Evolutionary conservation across 2,113 vertebrate genomes (phyloP), one percentile per base, ranked within the genome.

Genomic region (Clinocottus analis): DNA sequence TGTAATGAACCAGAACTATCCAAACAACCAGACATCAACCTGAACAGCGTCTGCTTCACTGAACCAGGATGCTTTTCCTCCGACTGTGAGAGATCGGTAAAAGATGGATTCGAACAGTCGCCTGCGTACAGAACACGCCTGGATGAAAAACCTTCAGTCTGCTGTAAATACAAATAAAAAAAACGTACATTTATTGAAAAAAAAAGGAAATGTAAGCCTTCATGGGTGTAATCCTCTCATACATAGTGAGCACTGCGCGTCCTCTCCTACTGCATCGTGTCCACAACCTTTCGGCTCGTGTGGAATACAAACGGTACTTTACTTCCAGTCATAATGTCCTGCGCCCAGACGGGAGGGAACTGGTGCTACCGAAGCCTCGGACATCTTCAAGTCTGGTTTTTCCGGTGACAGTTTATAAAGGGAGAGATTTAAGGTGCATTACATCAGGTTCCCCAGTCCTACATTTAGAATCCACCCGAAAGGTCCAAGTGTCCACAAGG

Each of bases 81-180:
- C n/a, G n/a, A n/a, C n/a, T n/a, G n/a, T n/a, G n/a, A n/a, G n/a
- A n/a, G n/a, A n/a, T n/a, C n/a, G n/a, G n/a, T n/a, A n/a, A n/a
- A n/a, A n/a, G n/a, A n/a, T n/a, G n/a, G n/a, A n/a, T n/a, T n/a
- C n/a, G n/a, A n/a, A n/a, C n/a, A n/a, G n/a, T n/a, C n/a, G n/a
- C n/a, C n/a, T n/a, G n/a, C n/a, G n/a, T n/a, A n/a, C n/a, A n/a
- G n/a, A n/a, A n/a, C n/a, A n/a, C n/a, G n/a, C n/a, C n/a, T n/a
- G n/a, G n/a, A n/a, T n/a, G n/a, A n/a, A 31, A 31, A 86, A 85
- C 60, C 63, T 83, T 84, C 75, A 82, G 86, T 80, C 85, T 87
- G 2, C 16, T 71, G 43, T 58, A 85, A 75, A 80, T 62, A 62
- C 70, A 85, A 72, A 68, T 29, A 37, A 77, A 86, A 73, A n/a